Evolutionary conservation across 2,113 vertebrate species (phyloP), one percentile per base, ranked within the genome.

Genomic region (Etheostoma spectabile): DNA sequence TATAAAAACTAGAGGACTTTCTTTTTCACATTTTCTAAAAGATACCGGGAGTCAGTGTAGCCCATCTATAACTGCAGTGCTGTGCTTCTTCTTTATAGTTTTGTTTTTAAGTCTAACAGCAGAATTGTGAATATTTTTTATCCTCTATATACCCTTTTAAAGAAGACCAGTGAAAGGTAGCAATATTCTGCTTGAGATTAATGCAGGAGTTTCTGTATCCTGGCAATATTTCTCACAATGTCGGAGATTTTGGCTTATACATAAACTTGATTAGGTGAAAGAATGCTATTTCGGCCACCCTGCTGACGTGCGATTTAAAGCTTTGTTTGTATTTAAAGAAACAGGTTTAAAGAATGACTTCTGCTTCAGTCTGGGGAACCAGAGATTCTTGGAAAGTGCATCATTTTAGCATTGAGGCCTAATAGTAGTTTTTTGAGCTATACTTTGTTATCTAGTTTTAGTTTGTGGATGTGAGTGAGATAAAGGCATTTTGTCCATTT

Each of bases 61-160:
- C 48, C 70, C 61, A 56, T 56, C 19, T 69, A 65, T 65, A 60
- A 59, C 71, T 27, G 8, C 1, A 63, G 12, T 63, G 53, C 16
- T 27, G 18, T 21, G 13, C 15, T 62, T 42, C 18, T 3, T 66
- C 49, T 61, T 72, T 71, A 30, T 74, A 38, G 16, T 72, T 55
- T 38, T 49, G 52, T 53, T 78, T 78, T 78, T 27, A 80, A 67
- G 77, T 73, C n/a, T 27, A 38, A 72, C 53, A 67, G 22, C 49
- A 73, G 66, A 61, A 59, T 59, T 64, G 6, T 45, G 16, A 22
- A 24, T 27, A 24, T 1, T 24, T 77, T 53, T 27, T 15, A 57
- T 59, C 38, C 15, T 21, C 35, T 51, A 69, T 64, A 82, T 59
- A 56, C 14, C 13, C 16, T 35, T 82, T 78, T 24, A 48, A 59